Evolutionary conservation across 2,888 invertebrate species (phyloP).

Genomic region (Cybosia mesomella): DNA sequence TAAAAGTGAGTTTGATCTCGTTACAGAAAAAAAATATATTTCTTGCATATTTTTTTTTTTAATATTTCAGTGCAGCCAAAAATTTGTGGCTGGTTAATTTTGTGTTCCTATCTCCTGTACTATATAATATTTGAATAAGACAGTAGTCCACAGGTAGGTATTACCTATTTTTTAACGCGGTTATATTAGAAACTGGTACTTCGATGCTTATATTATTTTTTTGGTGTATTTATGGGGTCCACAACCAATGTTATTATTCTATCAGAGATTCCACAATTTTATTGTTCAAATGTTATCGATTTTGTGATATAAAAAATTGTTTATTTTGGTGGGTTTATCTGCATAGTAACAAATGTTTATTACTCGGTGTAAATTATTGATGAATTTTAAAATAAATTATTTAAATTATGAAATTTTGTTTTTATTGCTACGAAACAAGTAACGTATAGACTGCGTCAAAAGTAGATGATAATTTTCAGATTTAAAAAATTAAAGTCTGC

Average conservation of each 20-base stretch:
- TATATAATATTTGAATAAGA: neutral
- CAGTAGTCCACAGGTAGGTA: conserved; percentile 4
- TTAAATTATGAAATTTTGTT: conserved; percentile 59
- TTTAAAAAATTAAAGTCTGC: too few species aligned
- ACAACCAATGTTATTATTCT: conserved; percentile 31
- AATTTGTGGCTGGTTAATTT: conserved; percentile 12
- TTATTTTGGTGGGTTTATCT: conserved; percentile 54
- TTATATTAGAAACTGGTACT: conserved; percentile 20
- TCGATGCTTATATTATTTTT: conserved; percentile 31
- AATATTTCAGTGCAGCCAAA: conserved; percentile 8
- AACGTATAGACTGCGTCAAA: neutral
- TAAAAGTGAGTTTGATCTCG: conserved; percentile 57
- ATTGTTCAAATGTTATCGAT: conserved; percentile 54
- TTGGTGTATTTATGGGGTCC: conserved; percentile 45
- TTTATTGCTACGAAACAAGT: conserved; percentile 23
- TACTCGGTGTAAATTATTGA: conserved; percentile 78
- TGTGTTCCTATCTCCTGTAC: conserved; percentile 27
- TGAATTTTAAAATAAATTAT: conserved; percentile 78
- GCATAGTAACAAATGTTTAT: conserved; percentile 59
- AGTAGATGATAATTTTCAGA: too few species aligned
- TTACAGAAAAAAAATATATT: conserved; percentile 31
- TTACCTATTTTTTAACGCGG: conserved; percentile 13
- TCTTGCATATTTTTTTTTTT: conserved; percentile 19
- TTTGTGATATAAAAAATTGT: conserved; percentile 60
- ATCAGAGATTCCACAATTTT: conserved; percentile 41